phyloP scores from a whole-genome alignment of 1,140 invertebrate genomes.

The Lepeophtheirus salmonis region DNA sequence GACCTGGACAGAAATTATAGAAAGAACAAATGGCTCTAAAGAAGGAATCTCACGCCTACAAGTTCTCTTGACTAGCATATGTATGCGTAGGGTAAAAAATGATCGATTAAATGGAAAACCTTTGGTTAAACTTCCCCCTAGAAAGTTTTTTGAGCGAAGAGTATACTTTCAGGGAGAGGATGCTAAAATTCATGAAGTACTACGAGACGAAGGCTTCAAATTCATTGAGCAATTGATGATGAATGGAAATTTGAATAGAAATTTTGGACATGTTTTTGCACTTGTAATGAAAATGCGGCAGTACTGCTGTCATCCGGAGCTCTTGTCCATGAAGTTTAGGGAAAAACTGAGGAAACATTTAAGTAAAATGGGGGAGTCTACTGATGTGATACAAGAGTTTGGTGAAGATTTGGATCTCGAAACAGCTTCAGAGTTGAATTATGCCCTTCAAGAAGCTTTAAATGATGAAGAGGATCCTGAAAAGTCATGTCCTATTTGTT shows the following conservation, averaged over 20 bases:
- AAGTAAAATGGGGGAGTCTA: neutral
- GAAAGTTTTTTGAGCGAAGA: neutral
- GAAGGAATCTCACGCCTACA: neutral
- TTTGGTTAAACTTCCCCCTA: conserved; percentile 3
- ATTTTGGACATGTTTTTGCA: conserved; percentile 13
- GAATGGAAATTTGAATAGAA: neutral
- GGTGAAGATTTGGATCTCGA: neutral
- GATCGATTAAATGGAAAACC: conserved; percentile 13
- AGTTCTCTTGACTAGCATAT: neutral
- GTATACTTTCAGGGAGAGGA: conserved; percentile 4
- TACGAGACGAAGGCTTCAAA: conserved; percentile 7
- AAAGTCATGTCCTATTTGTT: conserved; percentile 7
- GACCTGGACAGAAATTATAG: neutral
- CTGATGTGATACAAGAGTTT: too few relatives aligned
- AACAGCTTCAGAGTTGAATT: neutral
- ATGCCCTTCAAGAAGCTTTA: conserved; percentile 1
- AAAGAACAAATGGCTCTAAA: neutral
- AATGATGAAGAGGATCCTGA: neutral
- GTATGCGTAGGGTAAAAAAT: conserved; percentile 14
- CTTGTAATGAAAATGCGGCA: conserved; percentile 15
- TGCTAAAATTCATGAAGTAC: neutral
- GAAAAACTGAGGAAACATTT: neutral
- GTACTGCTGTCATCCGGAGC: conserved; percentile 14
- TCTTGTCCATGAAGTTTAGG: neutral
- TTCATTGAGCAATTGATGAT: neutral